These are phyloP conservation scores for Panagrolaimus sp. DNA, from an alignment of 1,140 invertebrate species.

Conservation along the genomic window DNA sequence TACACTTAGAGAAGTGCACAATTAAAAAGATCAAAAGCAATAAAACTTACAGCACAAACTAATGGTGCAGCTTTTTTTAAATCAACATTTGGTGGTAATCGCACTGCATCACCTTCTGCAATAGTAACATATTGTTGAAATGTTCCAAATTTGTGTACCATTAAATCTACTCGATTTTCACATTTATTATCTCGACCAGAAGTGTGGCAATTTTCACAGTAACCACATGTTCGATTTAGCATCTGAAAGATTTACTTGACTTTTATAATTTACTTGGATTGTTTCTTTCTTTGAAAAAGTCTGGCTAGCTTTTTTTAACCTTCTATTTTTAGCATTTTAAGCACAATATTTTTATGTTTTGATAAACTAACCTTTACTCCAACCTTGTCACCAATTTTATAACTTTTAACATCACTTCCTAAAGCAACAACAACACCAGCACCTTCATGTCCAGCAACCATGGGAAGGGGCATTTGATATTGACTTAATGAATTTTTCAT, in stretches of 20 bases:
- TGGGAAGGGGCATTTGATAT: conserved; percentile 16
- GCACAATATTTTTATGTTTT: no score
- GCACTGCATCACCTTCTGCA: conserved; percentile 15
- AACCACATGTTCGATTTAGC: conserved; percentile 12
- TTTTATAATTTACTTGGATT: no score
- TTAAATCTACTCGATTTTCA: conserved; percentile 7
- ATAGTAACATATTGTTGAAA: conserved; percentile 31
- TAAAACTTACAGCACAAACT: conserved; percentile 29
- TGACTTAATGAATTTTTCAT: conserved; percentile 6
- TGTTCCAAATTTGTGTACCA: conserved; percentile 24
- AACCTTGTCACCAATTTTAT: conserved; percentile 29
- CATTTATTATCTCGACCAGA: no score
- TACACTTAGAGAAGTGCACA: no score
- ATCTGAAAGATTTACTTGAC: conserved; percentile 5
- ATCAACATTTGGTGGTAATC: conserved; percentile 17
- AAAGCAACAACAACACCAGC: conserved; percentile 28
- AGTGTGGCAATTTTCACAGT: no score
- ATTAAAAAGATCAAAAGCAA: no score
- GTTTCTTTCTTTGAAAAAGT: no score
- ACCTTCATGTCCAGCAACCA: conserved; percentile 35
- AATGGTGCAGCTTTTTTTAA: conserved; percentile 22
- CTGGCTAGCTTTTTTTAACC: no score
- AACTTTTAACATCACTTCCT: conserved; percentile 25
- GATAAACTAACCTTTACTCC: conserved; percentile 30
- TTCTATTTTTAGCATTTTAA: not conserved